A percentile compares a stretch with the other conserved stretches of the same genome.
Conservation (phyloP, 2,888 invertebrate genomes). For the Deilephila elpenor region DNA sequence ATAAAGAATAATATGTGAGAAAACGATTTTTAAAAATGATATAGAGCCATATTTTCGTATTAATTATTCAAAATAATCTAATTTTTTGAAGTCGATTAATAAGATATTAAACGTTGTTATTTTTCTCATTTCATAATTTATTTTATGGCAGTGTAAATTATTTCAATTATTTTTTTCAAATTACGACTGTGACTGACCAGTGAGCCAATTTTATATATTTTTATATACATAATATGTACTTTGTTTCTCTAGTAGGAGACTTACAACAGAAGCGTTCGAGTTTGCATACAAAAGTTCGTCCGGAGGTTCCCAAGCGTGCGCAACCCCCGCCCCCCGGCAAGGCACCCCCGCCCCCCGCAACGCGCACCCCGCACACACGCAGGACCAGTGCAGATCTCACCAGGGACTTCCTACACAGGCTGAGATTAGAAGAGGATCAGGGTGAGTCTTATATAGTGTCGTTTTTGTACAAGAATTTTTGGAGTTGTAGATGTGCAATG, state of each 20-base stretch:
- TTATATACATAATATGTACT: no score
- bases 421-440: not conserved
- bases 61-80: no score
- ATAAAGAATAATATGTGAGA: no score
- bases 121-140: no score
- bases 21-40: no score
- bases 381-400: not conserved
- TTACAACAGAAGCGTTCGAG: not conserved
- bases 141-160: no score
- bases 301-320: slow-evolving; percentile 7
- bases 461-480: not conserved
- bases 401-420: not conserved
- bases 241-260: not conserved
- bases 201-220: no score
- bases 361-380: not conserved
- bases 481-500: no score
- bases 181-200: no score
- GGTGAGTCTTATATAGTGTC: not conserved
- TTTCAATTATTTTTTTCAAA: no score
- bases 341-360: not conserved
- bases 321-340: not conserved
- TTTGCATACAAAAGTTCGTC: not conserved
- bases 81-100: not conserved
- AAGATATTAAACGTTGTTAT: not conserved
- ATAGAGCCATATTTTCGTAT: no score